Evolutionary conservation across 2,113 vertebrate genomes (phyloP).

Genomic region (Hyperopisus bebe): DNA sequence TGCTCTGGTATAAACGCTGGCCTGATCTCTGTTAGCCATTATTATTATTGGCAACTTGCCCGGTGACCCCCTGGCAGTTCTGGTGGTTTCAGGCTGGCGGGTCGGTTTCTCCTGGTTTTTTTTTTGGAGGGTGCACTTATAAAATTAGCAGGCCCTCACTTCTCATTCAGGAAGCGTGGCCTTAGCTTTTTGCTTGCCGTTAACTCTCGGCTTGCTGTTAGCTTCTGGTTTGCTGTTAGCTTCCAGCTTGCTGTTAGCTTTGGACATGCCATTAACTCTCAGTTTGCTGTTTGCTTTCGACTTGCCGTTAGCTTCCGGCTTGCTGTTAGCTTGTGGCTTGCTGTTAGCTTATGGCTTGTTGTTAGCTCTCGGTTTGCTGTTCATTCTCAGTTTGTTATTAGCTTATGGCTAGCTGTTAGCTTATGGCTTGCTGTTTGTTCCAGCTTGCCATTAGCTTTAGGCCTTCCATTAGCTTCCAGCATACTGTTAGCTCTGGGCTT

Average conservation of each 20-base stretch:
- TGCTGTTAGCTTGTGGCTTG: background rate
- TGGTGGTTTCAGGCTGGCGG: background rate
- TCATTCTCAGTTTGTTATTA: too few species aligned
- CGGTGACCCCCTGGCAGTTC: background rate
- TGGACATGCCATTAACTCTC: too few species aligned
- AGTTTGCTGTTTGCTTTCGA: background rate
- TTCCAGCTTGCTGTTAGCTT: background rate
- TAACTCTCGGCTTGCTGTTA: background rate
- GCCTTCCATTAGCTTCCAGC: too few species aligned
- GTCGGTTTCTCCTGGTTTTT: background rate
- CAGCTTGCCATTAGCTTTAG: too few species aligned
- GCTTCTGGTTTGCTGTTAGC: too few species aligned
- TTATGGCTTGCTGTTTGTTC: too few species aligned
- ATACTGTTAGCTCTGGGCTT: too few species aligned
- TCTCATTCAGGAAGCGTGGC: background rate
- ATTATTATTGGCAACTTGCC: background rate
- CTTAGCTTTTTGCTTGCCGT: background rate
- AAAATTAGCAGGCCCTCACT: background rate
- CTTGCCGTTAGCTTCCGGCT: background rate
- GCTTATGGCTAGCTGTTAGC: too few species aligned
- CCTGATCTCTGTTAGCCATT: background rate
- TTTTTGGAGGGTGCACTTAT: background rate
- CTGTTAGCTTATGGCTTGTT: background rate
- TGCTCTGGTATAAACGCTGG: background rate
- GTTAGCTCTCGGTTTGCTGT: background rate